Evolutionary conservation across 2,888 invertebrate species (phyloP).

Genomic region (Lasioglossum lativentre): DNA sequence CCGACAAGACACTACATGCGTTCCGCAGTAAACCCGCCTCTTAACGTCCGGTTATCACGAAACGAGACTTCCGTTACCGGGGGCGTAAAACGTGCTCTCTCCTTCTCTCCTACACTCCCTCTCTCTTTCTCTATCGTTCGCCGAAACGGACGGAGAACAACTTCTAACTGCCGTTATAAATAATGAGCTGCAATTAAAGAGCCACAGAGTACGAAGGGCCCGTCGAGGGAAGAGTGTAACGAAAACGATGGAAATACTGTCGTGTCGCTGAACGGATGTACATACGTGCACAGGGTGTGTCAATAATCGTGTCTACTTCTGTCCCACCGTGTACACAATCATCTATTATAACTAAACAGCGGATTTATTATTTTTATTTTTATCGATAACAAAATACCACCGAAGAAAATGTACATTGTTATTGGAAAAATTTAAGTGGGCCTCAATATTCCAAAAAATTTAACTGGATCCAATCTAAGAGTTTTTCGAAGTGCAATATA

Average conservation of each 20-base stretch:
- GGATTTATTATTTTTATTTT: too few species aligned
- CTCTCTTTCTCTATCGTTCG: not conserved
- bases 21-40: constrained; percentile 30
- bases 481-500: not conserved
- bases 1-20: constrained; percentile 44
- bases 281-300: not conserved
- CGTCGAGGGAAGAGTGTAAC: constrained; percentile 33
- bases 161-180: constrained; percentile 75
- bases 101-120: not conserved
- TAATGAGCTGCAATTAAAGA: constrained; percentile 78
- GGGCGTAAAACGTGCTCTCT: constrained; percentile 24
- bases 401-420: too few species aligned
- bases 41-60: constrained; percentile 63
- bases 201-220: constrained; percentile 17
- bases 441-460: not conserved
- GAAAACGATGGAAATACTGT: constrained; percentile 63
- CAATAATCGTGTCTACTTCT: not conserved
- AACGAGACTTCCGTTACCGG: constrained; percentile 38
- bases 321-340: not conserved
- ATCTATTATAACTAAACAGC: not conserved
- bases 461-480: not conserved
- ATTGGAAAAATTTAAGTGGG: too few species aligned
- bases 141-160: constrained; percentile 52
- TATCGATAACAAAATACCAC: too few species aligned
- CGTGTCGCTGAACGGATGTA: constrained; percentile 66